Percentiles rank a stretch among this genome's conserved stretches.
Evolutionary conservation across 2,888 invertebrate species (phyloP).

Genomic region (Notocelia uddmanniana): DNA sequence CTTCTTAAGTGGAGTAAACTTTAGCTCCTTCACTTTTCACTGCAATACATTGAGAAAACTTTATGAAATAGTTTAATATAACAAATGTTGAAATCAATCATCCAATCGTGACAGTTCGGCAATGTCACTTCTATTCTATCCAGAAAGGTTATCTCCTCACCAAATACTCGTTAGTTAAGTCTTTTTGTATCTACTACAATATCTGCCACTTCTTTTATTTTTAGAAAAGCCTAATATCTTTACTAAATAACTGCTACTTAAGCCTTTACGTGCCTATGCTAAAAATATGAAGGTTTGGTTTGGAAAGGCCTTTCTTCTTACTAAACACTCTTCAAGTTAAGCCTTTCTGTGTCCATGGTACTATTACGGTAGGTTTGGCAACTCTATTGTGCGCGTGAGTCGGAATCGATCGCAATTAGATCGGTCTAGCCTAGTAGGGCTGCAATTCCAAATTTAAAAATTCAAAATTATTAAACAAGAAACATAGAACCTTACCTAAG

Average conservation of each 20-base stretch:
- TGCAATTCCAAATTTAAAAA: constrained; percentile 6
- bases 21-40: background rate
- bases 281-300: constrained; percentile 1
- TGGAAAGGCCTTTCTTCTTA: background rate
- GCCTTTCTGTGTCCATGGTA: background rate
- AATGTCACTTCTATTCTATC: background rate
- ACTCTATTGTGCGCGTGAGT: constrained; percentile 30
- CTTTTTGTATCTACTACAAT: background rate
- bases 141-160: background rate
- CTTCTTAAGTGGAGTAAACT: too few relatives aligned
- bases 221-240: background rate
- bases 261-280: background rate
- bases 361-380: constrained; percentile 12
- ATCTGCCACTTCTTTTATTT: too few relatives aligned
- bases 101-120: constrained; percentile 11
- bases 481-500: too few relatives aligned
- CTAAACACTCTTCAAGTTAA: background rate
- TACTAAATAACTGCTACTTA: background rate
- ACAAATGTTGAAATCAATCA: constrained; percentile 12
- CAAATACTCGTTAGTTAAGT: background rate
- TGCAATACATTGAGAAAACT: background rate
- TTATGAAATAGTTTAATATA: constrained; percentile 14
- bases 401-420: constrained; percentile 11
- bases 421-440: constrained; percentile 23
- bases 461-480: background rate